phyloP scores from a whole-genome alignment of 2,888 invertebrate genomes.

The Thumatha senex region DNA sequence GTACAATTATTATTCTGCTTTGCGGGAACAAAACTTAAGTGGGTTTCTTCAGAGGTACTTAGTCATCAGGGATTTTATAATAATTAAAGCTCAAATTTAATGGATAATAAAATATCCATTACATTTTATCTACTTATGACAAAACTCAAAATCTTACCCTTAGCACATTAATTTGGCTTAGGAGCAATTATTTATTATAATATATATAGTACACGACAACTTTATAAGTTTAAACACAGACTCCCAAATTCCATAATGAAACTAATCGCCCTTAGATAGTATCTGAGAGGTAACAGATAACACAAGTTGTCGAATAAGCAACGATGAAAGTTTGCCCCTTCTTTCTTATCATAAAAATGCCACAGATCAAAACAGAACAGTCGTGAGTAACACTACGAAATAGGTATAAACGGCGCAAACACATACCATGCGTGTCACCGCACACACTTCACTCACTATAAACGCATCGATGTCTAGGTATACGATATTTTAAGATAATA shows the following conservation, averaged over 20 bases:
- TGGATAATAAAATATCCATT: conserved; percentile 64
- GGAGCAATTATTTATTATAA: conserved; percentile 52
- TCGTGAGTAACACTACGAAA: conserved; percentile 23
- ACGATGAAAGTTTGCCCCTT: conserved; percentile 8
- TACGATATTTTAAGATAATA: conserved; percentile 76
- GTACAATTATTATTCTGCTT: conserved; percentile 34
- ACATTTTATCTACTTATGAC: conserved; percentile 51
- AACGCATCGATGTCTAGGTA: conserved; percentile 56
- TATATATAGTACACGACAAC: conserved; percentile 53
- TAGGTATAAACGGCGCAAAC: conserved; percentile 29
- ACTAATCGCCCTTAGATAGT: conserved; percentile 42
- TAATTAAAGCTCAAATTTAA: conserved; percentile 82
- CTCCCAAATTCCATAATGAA: conserved; percentile 46
- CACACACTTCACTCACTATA: conserved; percentile 51
- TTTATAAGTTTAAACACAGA: conserved; percentile 46
- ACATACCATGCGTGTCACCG: conserved; percentile 20
- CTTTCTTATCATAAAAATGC: too few species aligned
- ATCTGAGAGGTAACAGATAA: conserved; percentile 42
- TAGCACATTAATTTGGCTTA: conserved; percentile 59
- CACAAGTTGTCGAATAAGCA: conserved; percentile 39
- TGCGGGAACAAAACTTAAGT: conserved; percentile 41
- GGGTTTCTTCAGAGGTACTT: conserved; percentile 46
- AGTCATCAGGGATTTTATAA: conserved; percentile 74
- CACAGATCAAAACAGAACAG: too few species aligned
- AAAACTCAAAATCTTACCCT: conserved; percentile 61